These are phyloP conservation scores for Aphelenchoides bicaudatus DNA, from an alignment of 2,888 invertebrate genomes.

Conservation along the genomic window DNA sequence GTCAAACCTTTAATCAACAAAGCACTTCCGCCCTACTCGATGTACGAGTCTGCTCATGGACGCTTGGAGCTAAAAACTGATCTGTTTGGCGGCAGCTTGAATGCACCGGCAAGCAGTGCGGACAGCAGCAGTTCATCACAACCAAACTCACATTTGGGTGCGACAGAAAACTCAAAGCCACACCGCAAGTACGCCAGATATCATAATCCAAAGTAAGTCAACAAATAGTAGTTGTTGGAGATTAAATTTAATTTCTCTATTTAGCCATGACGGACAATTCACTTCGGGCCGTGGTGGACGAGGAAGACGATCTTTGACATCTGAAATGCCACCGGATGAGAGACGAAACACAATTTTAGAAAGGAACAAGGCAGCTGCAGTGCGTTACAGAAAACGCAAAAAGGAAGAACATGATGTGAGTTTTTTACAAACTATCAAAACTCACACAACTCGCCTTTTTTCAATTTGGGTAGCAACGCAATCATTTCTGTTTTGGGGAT, in stretches of 20 bases:
- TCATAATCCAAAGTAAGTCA: conserved; percentile 13
- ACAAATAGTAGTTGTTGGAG: not conserved
- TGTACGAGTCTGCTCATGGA: conserved; percentile 15
- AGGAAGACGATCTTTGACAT: conserved; percentile 37
- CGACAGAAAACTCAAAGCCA: not conserved
- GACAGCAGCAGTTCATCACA: conserved; percentile 11
- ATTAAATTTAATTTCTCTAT: not conserved
- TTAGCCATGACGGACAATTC: conserved; percentile 29
- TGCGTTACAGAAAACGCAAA: conserved; percentile 57
- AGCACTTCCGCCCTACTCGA: conserved; percentile 10
- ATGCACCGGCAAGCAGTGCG: conserved; percentile 6
- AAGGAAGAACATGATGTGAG: conserved; percentile 61
- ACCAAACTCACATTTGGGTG: conserved; percentile 14
- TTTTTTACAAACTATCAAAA: too few species aligned
- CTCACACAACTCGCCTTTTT: too few species aligned
- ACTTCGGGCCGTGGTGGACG: conserved; percentile 36
- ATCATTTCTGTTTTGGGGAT: too few species aligned
- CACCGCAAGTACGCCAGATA: conserved; percentile 18
- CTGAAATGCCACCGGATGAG: conserved; percentile 58
- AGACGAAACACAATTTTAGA: conserved; percentile 52
- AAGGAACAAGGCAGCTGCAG: conserved; percentile 59
- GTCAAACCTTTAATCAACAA: conserved; percentile 23
- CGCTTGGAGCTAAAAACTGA: conserved; percentile 17
- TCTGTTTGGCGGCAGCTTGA: not conserved
- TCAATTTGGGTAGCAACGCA: too few species aligned